These are phyloP conservation scores for Bombus soroeensis DNA, from an alignment of 1,140 invertebrate species.

Conservation along the genomic window DNA sequence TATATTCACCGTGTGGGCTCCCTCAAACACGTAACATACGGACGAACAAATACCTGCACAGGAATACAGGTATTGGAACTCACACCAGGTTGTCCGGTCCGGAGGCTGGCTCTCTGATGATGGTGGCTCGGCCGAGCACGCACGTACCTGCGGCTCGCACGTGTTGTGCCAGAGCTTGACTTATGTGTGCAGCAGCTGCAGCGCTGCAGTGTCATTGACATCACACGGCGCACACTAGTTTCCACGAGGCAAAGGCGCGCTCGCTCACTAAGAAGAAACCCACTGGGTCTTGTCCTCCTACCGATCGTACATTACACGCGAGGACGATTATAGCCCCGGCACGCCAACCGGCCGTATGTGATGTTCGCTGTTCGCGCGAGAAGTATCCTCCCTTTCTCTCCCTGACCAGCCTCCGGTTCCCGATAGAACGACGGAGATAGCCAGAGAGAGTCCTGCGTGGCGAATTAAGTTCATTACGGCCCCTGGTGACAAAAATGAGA, in stretches of 20 bases:
- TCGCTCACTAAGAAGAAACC: constrained; percentile 66
- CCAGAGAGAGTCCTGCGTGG: constrained; percentile 36
- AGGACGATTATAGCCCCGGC: constrained; percentile 76
- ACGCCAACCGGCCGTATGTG: constrained; percentile 66
- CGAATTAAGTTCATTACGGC: constrained; percentile 58
- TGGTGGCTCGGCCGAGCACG: constrained; percentile 30
- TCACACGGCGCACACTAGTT: constrained; percentile 73
- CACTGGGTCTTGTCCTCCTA: constrained; percentile 72
- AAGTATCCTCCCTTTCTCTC: constrained; percentile 46
- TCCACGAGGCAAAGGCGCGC: constrained; percentile 62
- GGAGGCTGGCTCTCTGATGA: neutral
- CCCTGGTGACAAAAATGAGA: constrained; percentile 50
- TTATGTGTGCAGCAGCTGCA: constrained; percentile 78
- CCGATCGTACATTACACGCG: constrained; percentile 77
- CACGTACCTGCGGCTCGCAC: constrained; percentile 64
- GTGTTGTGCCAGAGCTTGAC: constrained; percentile 69
- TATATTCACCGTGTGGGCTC: constrained; percentile 29
- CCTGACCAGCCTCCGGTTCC: constrained; percentile 4
- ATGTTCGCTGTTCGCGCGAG: constrained; percentile 66
- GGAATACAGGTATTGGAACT: constrained; percentile 23
- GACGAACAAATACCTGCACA: constrained; percentile 38
- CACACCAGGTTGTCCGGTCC: constrained; percentile 19
- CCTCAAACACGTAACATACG: constrained; percentile 45
- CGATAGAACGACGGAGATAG: neutral
- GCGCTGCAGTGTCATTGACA: constrained; percentile 80